phyloP scores from a whole-genome alignment of 2,888 invertebrate species.

The Hypercompe scribonia region DNA sequence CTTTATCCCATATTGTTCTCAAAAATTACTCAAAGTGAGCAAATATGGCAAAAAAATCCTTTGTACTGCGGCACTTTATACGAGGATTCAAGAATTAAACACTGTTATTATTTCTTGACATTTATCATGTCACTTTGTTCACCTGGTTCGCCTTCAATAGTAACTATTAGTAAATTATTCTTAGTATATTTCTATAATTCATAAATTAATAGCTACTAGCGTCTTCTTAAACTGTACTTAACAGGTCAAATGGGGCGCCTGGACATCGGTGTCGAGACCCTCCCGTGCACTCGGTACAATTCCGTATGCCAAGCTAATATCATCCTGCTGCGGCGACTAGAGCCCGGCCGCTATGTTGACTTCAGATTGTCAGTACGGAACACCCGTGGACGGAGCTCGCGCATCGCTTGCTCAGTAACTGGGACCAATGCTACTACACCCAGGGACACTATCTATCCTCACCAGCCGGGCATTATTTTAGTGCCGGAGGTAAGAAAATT shows the following conservation, averaged over 20 bases:
- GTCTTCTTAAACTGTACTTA: slow-evolving; percentile 4
- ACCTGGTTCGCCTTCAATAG: too few relatives aligned
- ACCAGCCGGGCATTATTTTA: slow-evolving; percentile 91
- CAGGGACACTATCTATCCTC: slow-evolving; percentile 93
- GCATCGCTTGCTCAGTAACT: slow-evolving; percentile 92
- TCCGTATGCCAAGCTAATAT: slow-evolving; percentile 96
- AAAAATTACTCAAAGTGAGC: not conserved
- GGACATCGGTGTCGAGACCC: slow-evolving; percentile 91
- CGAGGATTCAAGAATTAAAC: too few relatives aligned
- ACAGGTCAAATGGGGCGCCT: slow-evolving; percentile 90
- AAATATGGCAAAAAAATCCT: not conserved
- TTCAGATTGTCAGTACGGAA: slow-evolving; percentile 91
- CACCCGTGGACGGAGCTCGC: slow-evolving; percentile 91
- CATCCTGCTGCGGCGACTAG: slow-evolving; percentile 91
- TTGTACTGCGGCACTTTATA: not conserved
- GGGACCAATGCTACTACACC: slow-evolving; percentile 95
- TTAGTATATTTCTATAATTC: not conserved
- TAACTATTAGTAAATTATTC: too few relatives aligned
- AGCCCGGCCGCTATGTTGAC: slow-evolving; percentile 94
- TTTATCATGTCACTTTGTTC: not conserved
- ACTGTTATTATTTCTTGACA: not conserved
- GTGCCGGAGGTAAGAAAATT: slow-evolving; percentile 89
- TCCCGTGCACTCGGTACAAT: slow-evolving; percentile 95
- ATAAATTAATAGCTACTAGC: too few relatives aligned
- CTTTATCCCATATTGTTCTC: not conserved